Percentiles rank a stretch among this genome's conserved stretches.
Conservation (phyloP, 1,140 invertebrate species). For the Aphis gossypii region DNA sequence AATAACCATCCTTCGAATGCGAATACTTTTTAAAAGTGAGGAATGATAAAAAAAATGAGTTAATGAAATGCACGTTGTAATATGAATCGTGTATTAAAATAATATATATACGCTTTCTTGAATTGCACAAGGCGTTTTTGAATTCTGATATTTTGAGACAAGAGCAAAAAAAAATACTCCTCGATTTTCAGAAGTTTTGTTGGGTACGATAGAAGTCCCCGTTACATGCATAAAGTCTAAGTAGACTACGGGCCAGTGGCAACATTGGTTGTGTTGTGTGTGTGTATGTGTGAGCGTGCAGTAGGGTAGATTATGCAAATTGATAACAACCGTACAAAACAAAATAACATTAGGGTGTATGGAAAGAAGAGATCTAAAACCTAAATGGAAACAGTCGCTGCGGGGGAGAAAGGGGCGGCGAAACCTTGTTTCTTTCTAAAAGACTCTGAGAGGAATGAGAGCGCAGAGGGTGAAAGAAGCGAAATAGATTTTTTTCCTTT, state of each 20-base stretch:
- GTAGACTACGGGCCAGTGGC: conserved; percentile 50
- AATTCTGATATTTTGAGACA: conserved; percentile 43
- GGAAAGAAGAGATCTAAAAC: conserved; percentile 56
- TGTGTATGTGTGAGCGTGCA: background rate
- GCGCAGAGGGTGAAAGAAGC: background rate
- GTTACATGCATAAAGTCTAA: conserved; percentile 48
- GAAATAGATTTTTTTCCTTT: conserved; percentile 55
- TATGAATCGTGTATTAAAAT: background rate
- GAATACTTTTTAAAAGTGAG: background rate
- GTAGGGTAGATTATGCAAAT: conserved; percentile 57
- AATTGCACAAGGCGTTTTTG: conserved; percentile 21
- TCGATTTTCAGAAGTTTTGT: conserved; percentile 40
- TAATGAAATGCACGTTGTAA: conserved; percentile 20
- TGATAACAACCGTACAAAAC: conserved; percentile 58
- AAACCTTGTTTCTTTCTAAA: conserved; percentile 53
- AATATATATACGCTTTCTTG: background rate
- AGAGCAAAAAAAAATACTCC: conserved; percentile 1
- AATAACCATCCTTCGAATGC: background rate
- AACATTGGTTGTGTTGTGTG: conserved; percentile 20
- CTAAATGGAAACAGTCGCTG: conserved; percentile 55
- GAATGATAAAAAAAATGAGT: background rate
- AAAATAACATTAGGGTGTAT: conserved; percentile 58
- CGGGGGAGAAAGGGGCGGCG: background rate
- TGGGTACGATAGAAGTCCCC: background rate
- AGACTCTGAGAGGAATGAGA: background rate